Evolutionary conservation across 2,888 invertebrate genomes (phyloP).

Genomic region (Thera obeliscata): DNA sequence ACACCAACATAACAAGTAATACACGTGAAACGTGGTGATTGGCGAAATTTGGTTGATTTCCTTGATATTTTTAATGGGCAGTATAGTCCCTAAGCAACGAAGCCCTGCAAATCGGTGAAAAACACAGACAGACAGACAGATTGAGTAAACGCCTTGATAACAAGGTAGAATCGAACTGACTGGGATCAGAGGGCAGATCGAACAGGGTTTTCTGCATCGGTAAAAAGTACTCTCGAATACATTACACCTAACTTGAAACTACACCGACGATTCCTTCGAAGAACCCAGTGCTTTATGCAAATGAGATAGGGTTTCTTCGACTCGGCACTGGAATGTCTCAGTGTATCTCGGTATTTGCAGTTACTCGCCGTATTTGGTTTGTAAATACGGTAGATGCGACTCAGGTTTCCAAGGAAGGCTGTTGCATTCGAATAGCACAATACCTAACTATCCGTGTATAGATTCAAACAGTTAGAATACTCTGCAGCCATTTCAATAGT

Average conservation of each 20-base stretch:
- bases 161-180: conserved; percentile 11
- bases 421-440: conserved; percentile 16
- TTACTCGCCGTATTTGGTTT: conserved; percentile 39
- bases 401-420: conserved; percentile 30
- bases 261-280: conserved; percentile 22
- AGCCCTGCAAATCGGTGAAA: too few relatives aligned
- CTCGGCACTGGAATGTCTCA: conserved; percentile 20
- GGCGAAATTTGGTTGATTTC: too few relatives aligned
- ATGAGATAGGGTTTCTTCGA: conserved; percentile 28
- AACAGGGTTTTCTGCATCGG: conserved; percentile 23
- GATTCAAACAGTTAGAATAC: background rate
- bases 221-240: conserved; percentile 30
- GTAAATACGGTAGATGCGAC: conserved; percentile 36
- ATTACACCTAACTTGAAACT: conserved; percentile 18
- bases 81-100: too few relatives aligned
- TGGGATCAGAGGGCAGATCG: conserved; percentile 13
- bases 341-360: conserved; percentile 33
- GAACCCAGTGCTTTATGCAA: conserved; percentile 23
- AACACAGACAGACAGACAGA: background rate
- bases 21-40: too few relatives aligned
- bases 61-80: too few relatives aligned
- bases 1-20: background rate
- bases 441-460: background rate
- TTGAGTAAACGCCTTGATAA: background rate
- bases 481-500: background rate